Conservation (phyloP, 2,888 invertebrate genomes). For the Acleris cristana region DNA sequence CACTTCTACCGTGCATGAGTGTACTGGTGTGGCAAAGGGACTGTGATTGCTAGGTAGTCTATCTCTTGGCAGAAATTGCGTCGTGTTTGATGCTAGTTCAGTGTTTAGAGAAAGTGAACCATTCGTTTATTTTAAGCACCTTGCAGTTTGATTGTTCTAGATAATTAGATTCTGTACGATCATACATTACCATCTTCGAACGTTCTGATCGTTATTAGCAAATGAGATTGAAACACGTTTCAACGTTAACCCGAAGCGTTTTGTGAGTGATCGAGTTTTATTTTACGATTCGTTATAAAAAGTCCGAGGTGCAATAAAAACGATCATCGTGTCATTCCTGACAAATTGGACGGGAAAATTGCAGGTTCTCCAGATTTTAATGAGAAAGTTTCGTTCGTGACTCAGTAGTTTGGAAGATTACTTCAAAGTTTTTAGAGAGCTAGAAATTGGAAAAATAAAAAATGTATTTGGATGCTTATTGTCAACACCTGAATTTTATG, state of each 20-base stretch:
- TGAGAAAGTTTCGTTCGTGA: slow-evolving; percentile 31
- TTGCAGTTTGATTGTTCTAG: neutral
- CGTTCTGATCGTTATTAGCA: neutral
- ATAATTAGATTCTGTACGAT: neutral
- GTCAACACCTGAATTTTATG: no score
- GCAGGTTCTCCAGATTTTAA: slow-evolving; percentile 29
- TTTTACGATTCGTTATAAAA: slow-evolving; percentile 41
- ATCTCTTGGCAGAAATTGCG: no score
- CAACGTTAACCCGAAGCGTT: slow-evolving; percentile 42
- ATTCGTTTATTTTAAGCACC: no score
- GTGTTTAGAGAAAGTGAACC: no score
- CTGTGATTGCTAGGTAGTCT: no score
- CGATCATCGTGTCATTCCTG: slow-evolving; percentile 34
- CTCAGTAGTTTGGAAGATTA: slow-evolving; percentile 20
- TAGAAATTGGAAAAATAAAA: no score
- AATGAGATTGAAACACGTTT: slow-evolving; percentile 46
- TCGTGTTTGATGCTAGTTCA: no score
- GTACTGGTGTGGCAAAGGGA: no score
- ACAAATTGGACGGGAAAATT: slow-evolving; percentile 30
- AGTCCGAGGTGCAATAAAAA: slow-evolving; percentile 34
- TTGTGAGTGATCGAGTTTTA: slow-evolving; percentile 46
- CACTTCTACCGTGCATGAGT: no score
- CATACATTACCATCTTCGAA: neutral
- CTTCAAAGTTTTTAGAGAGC: slow-evolving; percentile 1
- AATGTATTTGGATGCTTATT: no score